Evolutionary conservation across 2,113 vertebrate species (phyloP).

Genomic region (Orthochromis malagaraziensis): DNA sequence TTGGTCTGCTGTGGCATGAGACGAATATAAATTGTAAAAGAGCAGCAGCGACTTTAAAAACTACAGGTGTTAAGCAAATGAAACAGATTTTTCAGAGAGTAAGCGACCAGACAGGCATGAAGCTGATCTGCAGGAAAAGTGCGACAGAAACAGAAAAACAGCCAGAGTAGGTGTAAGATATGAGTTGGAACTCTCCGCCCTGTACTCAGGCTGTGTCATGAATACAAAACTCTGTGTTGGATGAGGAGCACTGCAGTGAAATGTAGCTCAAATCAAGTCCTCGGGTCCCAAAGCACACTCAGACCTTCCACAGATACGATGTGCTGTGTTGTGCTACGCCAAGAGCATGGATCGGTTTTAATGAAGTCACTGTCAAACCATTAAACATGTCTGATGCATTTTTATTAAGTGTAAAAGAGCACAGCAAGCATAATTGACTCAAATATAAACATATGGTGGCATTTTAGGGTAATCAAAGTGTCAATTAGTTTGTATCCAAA

Average conservation of each 20-base stretch:
- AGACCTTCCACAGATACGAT: background rate
- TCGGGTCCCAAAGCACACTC: background rate
- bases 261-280: background rate
- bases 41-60: background rate
- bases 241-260: constrained; percentile 23
- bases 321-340: background rate
- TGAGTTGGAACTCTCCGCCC: constrained; percentile 1
- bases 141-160: background rate
- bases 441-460: background rate
- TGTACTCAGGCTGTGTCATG: constrained; percentile 9
- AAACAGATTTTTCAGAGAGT: background rate
- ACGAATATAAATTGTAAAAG: background rate
- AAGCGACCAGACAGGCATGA: background rate
- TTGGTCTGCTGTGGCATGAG: background rate
- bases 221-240: constrained; percentile 31
- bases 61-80: background rate
- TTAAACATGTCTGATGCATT: background rate
- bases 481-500: background rate
- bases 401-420: background rate
- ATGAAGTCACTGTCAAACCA: background rate
- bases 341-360: background rate
- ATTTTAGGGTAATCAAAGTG: background rate
- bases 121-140: background rate
- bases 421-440: background rate
- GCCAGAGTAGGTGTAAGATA: background rate